Conservation (phyloP, 2,797 vertebrate genomes). For the Clarias platycephalus region DNA sequence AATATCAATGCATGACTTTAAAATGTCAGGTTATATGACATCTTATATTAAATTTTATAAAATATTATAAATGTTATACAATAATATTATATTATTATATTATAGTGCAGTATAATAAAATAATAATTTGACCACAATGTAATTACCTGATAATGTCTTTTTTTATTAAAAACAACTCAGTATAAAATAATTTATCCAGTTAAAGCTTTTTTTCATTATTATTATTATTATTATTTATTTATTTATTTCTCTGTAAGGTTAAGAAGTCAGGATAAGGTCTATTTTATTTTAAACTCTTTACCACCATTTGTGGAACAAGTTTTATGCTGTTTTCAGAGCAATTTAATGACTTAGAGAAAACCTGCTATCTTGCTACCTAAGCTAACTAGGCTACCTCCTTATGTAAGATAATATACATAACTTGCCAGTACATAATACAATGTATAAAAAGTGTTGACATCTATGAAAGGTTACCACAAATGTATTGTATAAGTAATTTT, state of each 20-base stretch:
- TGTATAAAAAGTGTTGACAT: background rate
- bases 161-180: too few species aligned
- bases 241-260: background rate
- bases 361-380: too few species aligned
- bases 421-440: background rate
- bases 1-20: background rate
- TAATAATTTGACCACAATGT: background rate
- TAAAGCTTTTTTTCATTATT: too few species aligned
- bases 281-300: background rate
- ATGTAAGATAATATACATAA: background rate
- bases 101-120: background rate
- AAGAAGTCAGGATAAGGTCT: background rate
- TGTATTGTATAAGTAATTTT: too few species aligned
- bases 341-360: background rate
- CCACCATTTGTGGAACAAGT: too few species aligned
- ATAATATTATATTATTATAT: background rate
- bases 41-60: background rate
- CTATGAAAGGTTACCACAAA: background rate
- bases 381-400: background rate
- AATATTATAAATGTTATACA: background rate
- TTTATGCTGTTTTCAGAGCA: background rate
- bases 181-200: too few species aligned
- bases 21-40: background rate
- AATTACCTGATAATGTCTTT: too few species aligned
- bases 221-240: background rate